Percentiles rank a stretch among this genome's conserved stretches.
Conservation (phyloP, 1,140 invertebrate genomes). For the Zaprionus vittiger region DNA sequence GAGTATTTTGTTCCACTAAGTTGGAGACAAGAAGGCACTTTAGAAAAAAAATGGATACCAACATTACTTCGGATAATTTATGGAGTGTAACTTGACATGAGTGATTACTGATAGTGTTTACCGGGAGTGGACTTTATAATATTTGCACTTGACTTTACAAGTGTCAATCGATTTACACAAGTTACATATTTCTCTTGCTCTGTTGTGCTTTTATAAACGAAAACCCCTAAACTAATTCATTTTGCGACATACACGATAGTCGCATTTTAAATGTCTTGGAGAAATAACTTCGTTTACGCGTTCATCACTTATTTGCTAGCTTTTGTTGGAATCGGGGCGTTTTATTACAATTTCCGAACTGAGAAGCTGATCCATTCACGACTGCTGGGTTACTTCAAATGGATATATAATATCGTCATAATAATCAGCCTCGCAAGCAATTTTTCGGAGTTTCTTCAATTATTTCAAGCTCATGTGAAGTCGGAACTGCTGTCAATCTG, state of each 20-base stretch:
- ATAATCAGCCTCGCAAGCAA: not conserved
- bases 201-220: too few species aligned
- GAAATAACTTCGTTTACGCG: not conserved
- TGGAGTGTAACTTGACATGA: too few species aligned
- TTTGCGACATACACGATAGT: not conserved
- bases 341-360: conserved; percentile 2
- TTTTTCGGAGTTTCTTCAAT: not conserved
- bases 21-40: too few species aligned
- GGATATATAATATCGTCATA: not conserved
- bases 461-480: not conserved
- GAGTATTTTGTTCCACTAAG: too few species aligned
- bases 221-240: not conserved
- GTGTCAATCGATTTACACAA: too few species aligned
- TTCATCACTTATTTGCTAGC: not conserved
- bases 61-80: too few species aligned
- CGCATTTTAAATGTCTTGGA: conserved; percentile 8
- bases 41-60: too few species aligned
- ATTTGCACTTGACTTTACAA: too few species aligned
- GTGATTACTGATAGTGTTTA: too few species aligned
- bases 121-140: too few species aligned
- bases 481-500: not conserved
- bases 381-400: not conserved
- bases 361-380: not conserved
- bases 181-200: too few species aligned
- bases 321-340: not conserved